Percentiles rank a stretch among this genome's conserved stretches.
These are phyloP conservation scores for Macropodus opercularis DNA, from an alignment of 2,797 vertebrate species.

Conservation along the genomic window DNA sequence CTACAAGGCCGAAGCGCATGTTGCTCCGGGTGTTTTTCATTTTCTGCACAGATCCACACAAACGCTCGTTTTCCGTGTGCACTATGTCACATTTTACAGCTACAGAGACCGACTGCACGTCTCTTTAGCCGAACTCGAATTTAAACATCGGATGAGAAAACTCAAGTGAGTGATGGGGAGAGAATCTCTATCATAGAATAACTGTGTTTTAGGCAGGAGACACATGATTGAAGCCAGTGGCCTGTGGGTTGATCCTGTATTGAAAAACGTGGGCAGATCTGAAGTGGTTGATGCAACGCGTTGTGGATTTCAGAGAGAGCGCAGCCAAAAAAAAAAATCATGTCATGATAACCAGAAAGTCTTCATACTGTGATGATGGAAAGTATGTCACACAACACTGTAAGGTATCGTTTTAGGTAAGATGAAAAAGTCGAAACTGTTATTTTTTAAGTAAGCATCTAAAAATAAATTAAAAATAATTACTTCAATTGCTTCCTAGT, in stretches of 20 bases:
- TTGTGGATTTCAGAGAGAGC: slow-evolving; percentile 34
- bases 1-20: slow-evolving; percentile 26
- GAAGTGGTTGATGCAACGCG: slow-evolving; percentile 53
- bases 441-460: neutral
- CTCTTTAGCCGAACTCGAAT: slow-evolving; percentile 11
- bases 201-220: slow-evolving; percentile 41
- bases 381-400: slow-evolving; percentile 19
- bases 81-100: neutral
- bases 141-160: slow-evolving; percentile 4
- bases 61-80: neutral
- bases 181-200: slow-evolving; percentile 35
- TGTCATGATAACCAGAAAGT: slow-evolving; percentile 20
- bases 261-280: slow-evolving; percentile 65
- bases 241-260: slow-evolving; percentile 51
- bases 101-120: slow-evolving; percentile 2
- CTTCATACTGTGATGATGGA: neutral
- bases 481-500: neutral
- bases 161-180: slow-evolving; percentile 5
- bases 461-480: neutral
- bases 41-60: slow-evolving; percentile 3
- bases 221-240: slow-evolving; percentile 44
- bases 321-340: slow-evolving; percentile 13
- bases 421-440: neutral
- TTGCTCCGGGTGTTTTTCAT: slow-evolving; percentile 2
- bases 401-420: slow-evolving; percentile 1